Evolutionary conservation across 2,888 invertebrate species (phyloP).

Genomic region (Sesamia inferens): DNA sequence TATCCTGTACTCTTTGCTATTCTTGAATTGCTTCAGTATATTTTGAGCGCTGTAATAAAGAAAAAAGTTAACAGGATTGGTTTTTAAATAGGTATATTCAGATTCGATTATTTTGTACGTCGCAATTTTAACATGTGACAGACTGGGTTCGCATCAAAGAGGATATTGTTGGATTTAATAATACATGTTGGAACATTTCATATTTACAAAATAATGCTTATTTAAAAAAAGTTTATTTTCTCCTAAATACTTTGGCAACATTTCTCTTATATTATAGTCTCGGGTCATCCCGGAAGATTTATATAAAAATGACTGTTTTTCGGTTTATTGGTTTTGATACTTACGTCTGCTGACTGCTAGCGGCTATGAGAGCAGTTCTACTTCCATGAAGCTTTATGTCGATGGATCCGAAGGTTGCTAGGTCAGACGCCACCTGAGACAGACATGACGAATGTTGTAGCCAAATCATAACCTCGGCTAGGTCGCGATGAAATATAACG

Average conservation of each 20-base stretch:
- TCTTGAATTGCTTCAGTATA: conserved; percentile 77
- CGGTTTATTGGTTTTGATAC: conserved; percentile 54
- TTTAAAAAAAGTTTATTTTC: neutral
- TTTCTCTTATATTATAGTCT: neutral
- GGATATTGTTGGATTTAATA: neutral
- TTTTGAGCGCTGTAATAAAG: conserved; percentile 77
- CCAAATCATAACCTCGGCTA: conserved; percentile 64
- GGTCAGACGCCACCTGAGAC: conserved; percentile 87
- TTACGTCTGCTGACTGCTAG: conserved; percentile 91
- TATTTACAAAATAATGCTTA: neutral
- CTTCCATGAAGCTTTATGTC: conserved; percentile 90
- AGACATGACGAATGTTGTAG: conserved; percentile 46
- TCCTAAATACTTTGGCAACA: neutral
- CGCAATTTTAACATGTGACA: neutral
- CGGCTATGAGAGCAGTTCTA: conserved; percentile 90
- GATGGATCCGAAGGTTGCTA: conserved; percentile 91
- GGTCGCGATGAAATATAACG: conserved; percentile 73
- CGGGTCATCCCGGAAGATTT: neutral
- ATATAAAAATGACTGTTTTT: neutral
- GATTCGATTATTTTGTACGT: too few species aligned
- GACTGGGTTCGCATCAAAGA: too few species aligned
- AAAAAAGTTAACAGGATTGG: neutral
- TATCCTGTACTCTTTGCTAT: conserved; percentile 79
- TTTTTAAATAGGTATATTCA: neutral
- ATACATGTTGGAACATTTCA: neutral